Conservation (phyloP, 1,140 invertebrate genomes). For the Amyelois transitella region DNA sequence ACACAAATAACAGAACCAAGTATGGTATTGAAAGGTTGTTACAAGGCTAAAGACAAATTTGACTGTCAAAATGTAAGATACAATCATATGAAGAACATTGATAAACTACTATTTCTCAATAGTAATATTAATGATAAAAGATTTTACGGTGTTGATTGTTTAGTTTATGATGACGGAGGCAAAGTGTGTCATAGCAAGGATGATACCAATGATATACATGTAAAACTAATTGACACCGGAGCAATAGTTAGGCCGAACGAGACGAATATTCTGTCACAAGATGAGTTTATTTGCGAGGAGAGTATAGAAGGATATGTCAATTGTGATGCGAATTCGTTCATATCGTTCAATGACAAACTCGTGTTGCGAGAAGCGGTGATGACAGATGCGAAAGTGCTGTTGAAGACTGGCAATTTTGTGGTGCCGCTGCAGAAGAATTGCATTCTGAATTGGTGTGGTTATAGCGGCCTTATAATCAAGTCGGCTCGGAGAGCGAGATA, state of each 20-base stretch:
- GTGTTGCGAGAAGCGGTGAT: conserved; percentile 26
- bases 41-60: conserved; percentile 19
- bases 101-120: conserved; percentile 48
- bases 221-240: conserved; percentile 41
- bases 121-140: conserved; percentile 40
- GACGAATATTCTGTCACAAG: conserved; percentile 41
- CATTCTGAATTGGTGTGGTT: conserved; percentile 46
- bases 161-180: conserved; percentile 43
- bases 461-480: conserved; percentile 20
- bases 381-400: conserved; percentile 28
- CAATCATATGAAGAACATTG: conserved; percentile 44
- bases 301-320: conserved; percentile 23
- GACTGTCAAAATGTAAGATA: conserved; percentile 44
- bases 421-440: conserved; percentile 35
- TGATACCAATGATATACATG: conserved; percentile 29
- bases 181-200: conserved; percentile 51
- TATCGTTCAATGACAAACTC: conserved; percentile 32
- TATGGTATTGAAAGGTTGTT: conserved; percentile 34
- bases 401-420: conserved; percentile 33
- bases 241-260: conserved; percentile 42
- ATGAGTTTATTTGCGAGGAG: conserved; percentile 59
- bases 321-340: conserved; percentile 44
- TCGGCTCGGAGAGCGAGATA: conserved; percentile 25
- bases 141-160: conserved; percentile 55
- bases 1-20: conserved; percentile 30